phyloP scores from a whole-genome alignment of 92 coral and sea anemone species.

The Pocillopora meandrina region DNA sequence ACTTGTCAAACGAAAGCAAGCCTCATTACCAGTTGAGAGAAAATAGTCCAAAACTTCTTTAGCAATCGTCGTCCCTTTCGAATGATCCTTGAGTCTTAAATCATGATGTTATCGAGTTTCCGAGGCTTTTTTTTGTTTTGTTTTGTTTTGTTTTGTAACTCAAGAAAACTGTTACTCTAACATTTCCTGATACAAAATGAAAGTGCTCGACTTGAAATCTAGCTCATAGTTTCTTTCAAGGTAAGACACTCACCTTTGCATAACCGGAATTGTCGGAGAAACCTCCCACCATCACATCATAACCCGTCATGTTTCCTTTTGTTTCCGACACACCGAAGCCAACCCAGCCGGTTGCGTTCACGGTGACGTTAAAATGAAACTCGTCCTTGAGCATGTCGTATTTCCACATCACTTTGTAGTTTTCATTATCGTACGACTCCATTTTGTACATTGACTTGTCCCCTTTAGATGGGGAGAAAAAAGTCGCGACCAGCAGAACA shows the following conservation, averaged over 20 bases:
- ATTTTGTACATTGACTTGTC: not conserved
- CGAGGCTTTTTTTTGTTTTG: no score
- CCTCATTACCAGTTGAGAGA: no score
- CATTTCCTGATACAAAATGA: no score
- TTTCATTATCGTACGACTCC: not conserved
- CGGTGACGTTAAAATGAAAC: not conserved
- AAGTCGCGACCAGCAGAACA: not conserved
- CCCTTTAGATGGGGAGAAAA: not conserved
- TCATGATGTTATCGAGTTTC: no score
- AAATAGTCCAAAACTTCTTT: no score
- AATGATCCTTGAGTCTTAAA: no score
- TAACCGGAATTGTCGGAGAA: not conserved
- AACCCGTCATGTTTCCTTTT: not conserved
- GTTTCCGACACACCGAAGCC: conserved; percentile 6
- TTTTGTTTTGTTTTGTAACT: no score
- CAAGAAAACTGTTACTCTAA: no score
- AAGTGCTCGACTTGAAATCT: no score
- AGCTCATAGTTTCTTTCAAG: no score
- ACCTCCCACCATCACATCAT: conserved; percentile 7
- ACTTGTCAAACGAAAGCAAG: no score
- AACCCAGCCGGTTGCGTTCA: conserved; percentile 11
- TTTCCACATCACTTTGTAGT: conserved; percentile 16
- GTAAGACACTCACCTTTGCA: not conserved
- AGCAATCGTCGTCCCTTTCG: no score
- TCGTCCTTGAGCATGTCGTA: conserved; percentile 1